Percentiles rank a stretch among this genome's conserved stretches.
These are phyloP conservation scores for Mesochorus sp. DNA, from an alignment of 2,888 invertebrate genomes.

Conservation along the genomic window DNA sequence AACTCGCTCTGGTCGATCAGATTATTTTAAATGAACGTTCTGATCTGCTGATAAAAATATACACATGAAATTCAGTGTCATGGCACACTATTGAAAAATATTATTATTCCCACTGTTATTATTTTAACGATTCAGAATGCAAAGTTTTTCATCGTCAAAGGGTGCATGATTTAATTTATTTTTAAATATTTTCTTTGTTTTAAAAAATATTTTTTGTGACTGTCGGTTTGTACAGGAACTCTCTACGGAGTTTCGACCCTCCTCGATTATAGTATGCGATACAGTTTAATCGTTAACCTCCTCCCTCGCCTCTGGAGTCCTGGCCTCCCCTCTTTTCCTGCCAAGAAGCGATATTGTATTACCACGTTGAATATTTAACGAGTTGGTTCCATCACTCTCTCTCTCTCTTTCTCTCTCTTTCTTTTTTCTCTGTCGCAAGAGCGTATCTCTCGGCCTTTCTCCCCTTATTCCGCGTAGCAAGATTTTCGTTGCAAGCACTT, in stretches of 20 bases:
- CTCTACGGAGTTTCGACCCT: conserved; percentile 20
- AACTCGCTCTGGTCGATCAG: not conserved
- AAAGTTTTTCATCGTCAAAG: too few relatives aligned
- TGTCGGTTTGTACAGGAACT: conserved; percentile 6
- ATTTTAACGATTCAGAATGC: too few relatives aligned
- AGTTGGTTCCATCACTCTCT: conserved; percentile 75
- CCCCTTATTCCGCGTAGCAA: conserved; percentile 32
- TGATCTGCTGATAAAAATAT: not conserved
- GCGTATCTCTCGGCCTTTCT: conserved; percentile 50
- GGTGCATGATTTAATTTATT: not conserved
- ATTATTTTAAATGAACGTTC: not conserved
- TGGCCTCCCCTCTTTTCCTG: conserved; percentile 35
- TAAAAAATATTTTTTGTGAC: not conserved
- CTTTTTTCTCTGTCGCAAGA: conserved; percentile 58
- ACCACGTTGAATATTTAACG: conserved; percentile 83
- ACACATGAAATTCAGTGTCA: too few relatives aligned
- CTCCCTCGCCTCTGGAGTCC: conserved; percentile 25
- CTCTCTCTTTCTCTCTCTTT: conserved; percentile 70
- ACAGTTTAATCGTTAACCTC: conserved; percentile 55
- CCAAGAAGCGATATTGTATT: conserved; percentile 82
- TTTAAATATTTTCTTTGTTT: not conserved
- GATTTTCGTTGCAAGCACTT: conserved; percentile 35
- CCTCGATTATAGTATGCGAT: conserved; percentile 47
- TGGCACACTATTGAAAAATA: too few relatives aligned
- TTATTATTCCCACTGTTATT: too few relatives aligned